Conservation (phyloP, 2,888 invertebrate species). For the Stenoptilia bipunctidactyla region DNA sequence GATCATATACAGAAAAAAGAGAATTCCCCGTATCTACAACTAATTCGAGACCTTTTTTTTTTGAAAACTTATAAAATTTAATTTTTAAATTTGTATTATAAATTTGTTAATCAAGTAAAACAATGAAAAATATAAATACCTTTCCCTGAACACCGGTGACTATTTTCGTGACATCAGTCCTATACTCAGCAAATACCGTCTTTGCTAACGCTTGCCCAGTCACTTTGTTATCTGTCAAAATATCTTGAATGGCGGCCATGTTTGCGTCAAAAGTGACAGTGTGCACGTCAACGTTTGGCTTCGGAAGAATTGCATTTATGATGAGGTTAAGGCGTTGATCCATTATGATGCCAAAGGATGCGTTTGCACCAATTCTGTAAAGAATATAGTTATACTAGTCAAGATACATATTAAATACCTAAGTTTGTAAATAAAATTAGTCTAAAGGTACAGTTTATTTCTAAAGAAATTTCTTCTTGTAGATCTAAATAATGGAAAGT, state of each 20-base stretch:
- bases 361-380: conserved; percentile 68
- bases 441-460: too few relatives aligned
- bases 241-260: conserved; percentile 19
- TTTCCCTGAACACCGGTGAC: conserved; percentile 72
- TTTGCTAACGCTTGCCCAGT: conserved; percentile 29
- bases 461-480: too few relatives aligned
- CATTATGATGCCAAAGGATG: conserved; percentile 62
- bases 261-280: conserved; percentile 63
- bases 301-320: conserved; percentile 71
- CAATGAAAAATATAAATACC: conserved; percentile 39
- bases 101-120: too few relatives aligned
- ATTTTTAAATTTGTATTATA: neutral
- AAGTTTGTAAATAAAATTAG: too few relatives aligned
- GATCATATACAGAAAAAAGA: too few relatives aligned
- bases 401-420: too few relatives aligned
- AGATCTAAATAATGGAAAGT: too few relatives aligned
- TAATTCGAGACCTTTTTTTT: too few relatives aligned
- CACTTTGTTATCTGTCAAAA: conserved; percentile 23
- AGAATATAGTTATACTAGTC: too few relatives aligned
- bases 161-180: conserved; percentile 58
- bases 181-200: conserved; percentile 60
- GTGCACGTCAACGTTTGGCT: conserved; percentile 75
- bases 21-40: too few relatives aligned
- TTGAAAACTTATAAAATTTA: too few relatives aligned
- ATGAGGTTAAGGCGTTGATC: conserved; percentile 64